Conservation (phyloP, 2,113 vertebrate species). For the Tetrao urogallus region DNA sequence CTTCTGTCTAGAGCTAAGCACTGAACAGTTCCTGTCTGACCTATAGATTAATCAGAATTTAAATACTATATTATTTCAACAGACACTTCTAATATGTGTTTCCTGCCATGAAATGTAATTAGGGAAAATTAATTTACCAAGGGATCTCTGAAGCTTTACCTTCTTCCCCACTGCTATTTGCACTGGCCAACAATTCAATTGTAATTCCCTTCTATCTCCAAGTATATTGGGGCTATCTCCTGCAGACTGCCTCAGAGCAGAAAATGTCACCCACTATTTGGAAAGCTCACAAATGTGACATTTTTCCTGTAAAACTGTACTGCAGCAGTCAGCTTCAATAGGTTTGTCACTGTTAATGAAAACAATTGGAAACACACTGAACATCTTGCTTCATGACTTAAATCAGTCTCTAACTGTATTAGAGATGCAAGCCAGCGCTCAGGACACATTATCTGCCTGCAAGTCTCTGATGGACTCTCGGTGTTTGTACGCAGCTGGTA, state of each 20-base stretch:
- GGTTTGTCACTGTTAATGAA: slow-evolving; percentile 39
- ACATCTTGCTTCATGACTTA: slow-evolving; percentile 5
- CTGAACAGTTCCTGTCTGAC: slow-evolving; percentile 11
- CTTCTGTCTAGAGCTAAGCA: neutral
- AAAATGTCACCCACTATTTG: neutral
- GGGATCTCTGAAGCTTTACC: slow-evolving; percentile 37
- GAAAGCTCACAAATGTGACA: slow-evolving; percentile 26
- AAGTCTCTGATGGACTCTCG: slow-evolving; percentile 6
- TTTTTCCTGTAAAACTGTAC: slow-evolving; percentile 4
- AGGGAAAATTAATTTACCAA: slow-evolving; percentile 52
- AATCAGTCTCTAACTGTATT: slow-evolving; percentile 4
- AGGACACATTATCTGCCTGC: slow-evolving; percentile 44
- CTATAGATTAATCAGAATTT: slow-evolving; percentile 52
- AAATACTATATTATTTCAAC: slow-evolving; percentile 53
- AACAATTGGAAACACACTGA: slow-evolving; percentile 56
- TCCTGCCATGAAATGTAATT: slow-evolving; percentile 54
- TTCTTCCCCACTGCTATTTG: slow-evolving; percentile 14
- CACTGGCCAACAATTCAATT: neutral
- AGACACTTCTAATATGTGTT: slow-evolving; percentile 44
- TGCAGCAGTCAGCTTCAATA: slow-evolving; percentile 7
- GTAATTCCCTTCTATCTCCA: neutral
- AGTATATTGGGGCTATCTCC: neutral
- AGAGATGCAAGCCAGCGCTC: slow-evolving; percentile 40
- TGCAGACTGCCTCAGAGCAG: neutral
- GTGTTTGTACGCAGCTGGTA: slow-evolving; percentile 39